phyloP scores from a whole-genome alignment of 2,797 vertebrate genomes.

The Knipowitschia caucasica region DNA sequence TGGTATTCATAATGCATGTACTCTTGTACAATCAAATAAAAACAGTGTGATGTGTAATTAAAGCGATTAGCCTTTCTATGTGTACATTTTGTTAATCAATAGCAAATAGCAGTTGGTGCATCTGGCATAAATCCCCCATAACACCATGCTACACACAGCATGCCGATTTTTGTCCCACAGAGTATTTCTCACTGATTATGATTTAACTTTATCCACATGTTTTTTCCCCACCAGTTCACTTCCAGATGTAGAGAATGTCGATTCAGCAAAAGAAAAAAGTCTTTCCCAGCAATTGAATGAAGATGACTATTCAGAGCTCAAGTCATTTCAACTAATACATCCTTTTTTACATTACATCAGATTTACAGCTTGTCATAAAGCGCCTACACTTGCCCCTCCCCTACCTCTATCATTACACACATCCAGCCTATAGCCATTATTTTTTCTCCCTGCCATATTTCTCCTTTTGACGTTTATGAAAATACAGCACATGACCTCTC shows the following conservation, averaged over 20 bases:
- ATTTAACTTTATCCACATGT: neutral
- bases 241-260: neutral
- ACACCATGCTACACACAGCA: too few species aligned
- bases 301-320: neutral
- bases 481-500: conserved; percentile 11
- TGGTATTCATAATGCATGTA: too few species aligned
- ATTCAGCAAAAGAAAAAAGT: neutral
- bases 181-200: neutral
- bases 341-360: neutral
- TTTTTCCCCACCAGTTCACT: neutral
- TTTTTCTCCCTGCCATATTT: conserved; percentile 4
- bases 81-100: too few species aligned
- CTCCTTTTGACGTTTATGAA: conserved; percentile 14
- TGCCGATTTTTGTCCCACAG: too few species aligned
- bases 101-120: too few species aligned
- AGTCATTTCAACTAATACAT: neutral
- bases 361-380: neutral
- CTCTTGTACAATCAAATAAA: too few species aligned
- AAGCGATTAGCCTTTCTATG: too few species aligned
- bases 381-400: neutral
- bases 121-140: too few species aligned
- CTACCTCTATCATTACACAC: conserved; percentile 8
- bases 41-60: too few species aligned
- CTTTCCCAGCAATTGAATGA: neutral
- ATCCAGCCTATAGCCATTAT: neutral